Conservation (phyloP, 1,140 invertebrate genomes). For the Adelges cooleyi region DNA sequence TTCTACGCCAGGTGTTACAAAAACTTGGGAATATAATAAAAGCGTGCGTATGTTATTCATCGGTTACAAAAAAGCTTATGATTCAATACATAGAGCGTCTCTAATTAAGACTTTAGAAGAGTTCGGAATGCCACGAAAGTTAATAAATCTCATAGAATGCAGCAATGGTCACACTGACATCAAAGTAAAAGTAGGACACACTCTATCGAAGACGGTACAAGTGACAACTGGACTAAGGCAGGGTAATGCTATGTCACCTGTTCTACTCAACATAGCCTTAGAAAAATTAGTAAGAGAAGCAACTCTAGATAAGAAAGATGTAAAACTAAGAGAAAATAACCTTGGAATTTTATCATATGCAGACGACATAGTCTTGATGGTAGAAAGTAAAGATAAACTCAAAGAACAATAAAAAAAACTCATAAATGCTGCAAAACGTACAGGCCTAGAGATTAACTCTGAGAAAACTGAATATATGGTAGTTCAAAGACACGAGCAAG, state of each 20-base stretch:
- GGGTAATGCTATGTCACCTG: not conserved
- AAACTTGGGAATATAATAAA: not conserved
- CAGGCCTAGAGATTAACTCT: not conserved
- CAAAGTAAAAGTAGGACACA: not conserved
- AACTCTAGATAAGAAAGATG: not conserved
- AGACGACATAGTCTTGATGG: not conserved
- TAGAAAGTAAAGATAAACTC: not conserved
- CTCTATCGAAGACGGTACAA: not conserved
- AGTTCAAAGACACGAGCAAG: no score
- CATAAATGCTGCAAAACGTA: not conserved
- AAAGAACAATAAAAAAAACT: not conserved
- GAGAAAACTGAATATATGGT: not conserved
- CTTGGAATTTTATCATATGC: not conserved
- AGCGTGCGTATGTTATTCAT: not conserved
- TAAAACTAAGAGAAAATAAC: not conserved
- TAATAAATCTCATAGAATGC: not conserved
- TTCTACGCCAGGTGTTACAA: not conserved
- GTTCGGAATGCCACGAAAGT: not conserved
- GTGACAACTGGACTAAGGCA: not conserved
- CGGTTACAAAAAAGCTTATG: not conserved
- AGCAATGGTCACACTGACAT: not conserved
- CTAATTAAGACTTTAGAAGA: not conserved
- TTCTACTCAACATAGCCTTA: not conserved
- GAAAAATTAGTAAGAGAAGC: not conserved
- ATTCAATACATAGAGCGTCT: not conserved